Conservation (phyloP, 2,797 vertebrate species). For the Euphonia xanthogaster region DNA sequence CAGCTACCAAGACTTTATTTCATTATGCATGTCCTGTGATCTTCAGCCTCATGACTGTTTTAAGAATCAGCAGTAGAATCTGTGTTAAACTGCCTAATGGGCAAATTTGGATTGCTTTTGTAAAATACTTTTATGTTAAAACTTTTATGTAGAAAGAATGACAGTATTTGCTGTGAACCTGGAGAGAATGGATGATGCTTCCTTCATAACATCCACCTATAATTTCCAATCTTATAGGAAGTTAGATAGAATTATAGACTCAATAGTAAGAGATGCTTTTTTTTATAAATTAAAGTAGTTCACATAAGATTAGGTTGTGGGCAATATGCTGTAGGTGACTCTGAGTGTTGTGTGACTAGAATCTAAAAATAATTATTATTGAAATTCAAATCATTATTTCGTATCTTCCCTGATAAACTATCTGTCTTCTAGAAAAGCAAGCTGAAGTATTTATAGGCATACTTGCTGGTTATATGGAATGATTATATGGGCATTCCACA, state of each 20-base stretch:
- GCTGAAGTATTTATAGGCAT: not conserved
- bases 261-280: not conserved
- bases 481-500: not conserved
- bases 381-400: not conserved
- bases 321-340: not conserved
- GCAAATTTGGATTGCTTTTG: not conserved
- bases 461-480: not conserved
- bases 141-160: not conserved
- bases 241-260: not conserved
- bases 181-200: not conserved
- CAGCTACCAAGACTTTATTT: not conserved
- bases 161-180: not conserved
- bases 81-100: not conserved
- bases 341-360: not conserved
- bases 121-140: not conserved
- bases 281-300: not conserved
- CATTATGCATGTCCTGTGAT: not conserved
- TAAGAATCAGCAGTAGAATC: not conserved
- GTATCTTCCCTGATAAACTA: not conserved
- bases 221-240: not conserved
- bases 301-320: not conserved
- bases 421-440: not conserved
- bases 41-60: not conserved
- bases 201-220: not conserved
- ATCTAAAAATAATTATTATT: not conserved